These are phyloP conservation scores for Listronotus bonariensis DNA, from an alignment of 1,140 invertebrate genomes.

Conservation along the genomic window DNA sequence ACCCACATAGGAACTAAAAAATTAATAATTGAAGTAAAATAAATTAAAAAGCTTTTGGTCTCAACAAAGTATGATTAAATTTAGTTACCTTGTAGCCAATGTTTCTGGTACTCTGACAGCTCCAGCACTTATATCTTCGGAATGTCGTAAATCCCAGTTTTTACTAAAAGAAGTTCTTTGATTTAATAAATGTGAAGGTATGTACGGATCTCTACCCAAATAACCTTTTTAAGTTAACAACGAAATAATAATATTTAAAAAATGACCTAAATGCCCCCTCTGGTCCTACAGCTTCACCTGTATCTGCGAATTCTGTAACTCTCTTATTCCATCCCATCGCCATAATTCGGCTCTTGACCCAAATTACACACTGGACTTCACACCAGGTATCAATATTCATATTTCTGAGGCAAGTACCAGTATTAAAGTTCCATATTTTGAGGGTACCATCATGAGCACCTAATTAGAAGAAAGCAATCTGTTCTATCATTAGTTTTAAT, in stretches of 20 bases:
- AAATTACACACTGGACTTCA: conserved; percentile 64
- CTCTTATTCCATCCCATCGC: conserved; percentile 72
- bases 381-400: conserved; percentile 65
- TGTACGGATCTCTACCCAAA: no score
- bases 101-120: conserved; percentile 65
- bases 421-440: conserved; percentile 81
- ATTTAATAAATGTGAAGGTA: no score
- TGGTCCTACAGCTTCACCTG: conserved; percentile 57
- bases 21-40: not conserved
- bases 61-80: not conserved
- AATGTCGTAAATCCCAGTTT: conserved; percentile 65
- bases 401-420: conserved; percentile 67
- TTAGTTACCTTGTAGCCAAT: conserved; percentile 64
- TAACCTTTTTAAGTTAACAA: no score
- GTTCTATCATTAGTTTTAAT: no score
- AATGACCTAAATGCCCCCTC: conserved; percentile 50
- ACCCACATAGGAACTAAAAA: conserved; percentile 65
- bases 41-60: no score
- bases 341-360: conserved; percentile 65
- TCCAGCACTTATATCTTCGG: conserved; percentile 72
- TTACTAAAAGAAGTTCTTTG: conserved; percentile 43
- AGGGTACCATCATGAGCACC: conserved; percentile 59
- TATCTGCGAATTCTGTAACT: conserved; percentile 72
- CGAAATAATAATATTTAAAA: no score
- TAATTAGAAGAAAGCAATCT: not conserved